Conservation (phyloP, 1,140 invertebrate genomes). For the Aphidius ervi region DNA sequence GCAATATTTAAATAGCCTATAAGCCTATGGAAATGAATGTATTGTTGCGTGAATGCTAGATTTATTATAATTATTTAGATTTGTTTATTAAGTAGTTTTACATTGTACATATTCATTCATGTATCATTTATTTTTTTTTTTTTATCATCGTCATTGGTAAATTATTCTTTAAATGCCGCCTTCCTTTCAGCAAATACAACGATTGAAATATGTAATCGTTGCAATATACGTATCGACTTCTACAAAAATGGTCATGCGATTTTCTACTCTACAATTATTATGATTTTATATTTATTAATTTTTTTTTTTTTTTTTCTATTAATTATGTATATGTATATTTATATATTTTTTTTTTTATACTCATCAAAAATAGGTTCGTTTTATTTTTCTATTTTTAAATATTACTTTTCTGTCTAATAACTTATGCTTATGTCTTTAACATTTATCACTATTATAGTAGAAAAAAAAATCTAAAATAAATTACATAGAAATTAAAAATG, state of each 20-base stretch:
- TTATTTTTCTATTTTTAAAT: background rate
- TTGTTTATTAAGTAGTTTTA: conserved; percentile 30
- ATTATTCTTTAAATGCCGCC: conserved; percentile 23
- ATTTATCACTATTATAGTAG: conserved; percentile 17
- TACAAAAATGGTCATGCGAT: conserved; percentile 13
- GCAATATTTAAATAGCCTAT: conserved; percentile 17
- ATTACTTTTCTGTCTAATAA: background rate
- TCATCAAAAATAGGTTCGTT: background rate
- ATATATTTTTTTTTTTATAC: conserved; percentile 11
- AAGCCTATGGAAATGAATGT: conserved; percentile 31
- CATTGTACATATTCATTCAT: conserved; percentile 24
- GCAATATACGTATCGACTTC: conserved; percentile 17
- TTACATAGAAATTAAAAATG: conserved; percentile 19
- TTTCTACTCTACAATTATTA: background rate
- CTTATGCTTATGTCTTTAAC: background rate
- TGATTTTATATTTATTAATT: conserved; percentile 4
- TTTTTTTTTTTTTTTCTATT: conserved; percentile 1
- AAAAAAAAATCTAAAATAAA: background rate
- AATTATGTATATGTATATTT: conserved; percentile 1
- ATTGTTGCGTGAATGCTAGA: conserved; percentile 28
- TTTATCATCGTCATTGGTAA: conserved; percentile 23
- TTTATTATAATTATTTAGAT: conserved; percentile 2
- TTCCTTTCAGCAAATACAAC: conserved; percentile 33
- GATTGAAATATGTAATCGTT: conserved; percentile 5
- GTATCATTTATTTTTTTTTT: background rate